Base-by-base conservation (phyloP, 2,113 vertebrate genomes). In the Pholis gunnellus region DNA sequence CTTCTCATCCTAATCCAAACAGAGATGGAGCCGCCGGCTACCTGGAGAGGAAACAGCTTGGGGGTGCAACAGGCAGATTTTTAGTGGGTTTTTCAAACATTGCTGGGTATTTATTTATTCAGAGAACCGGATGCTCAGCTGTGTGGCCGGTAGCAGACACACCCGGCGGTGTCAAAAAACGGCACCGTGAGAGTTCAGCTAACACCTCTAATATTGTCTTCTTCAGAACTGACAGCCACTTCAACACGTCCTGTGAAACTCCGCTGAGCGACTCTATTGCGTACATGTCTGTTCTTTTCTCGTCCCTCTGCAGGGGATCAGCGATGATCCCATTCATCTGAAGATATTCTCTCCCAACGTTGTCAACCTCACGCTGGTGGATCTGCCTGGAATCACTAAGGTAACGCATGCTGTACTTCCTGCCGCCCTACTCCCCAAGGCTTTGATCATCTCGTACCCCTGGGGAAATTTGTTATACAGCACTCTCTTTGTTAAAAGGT, bases 371-470 rank as follows among this genome's bases (percentile, higher is more conserved):
- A 99, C 98, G 3, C 96, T 99, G 87, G 98, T 99, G 93, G 98
- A 99, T 92, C 96, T 99, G 86, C 98, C 98, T 59, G 98, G 98
- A 91, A 98, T 99, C 93, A 99, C 98, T 67, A 99, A 99, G 97
- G 98, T 99, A 95, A 86, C 29, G 0, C 52, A 36, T 5, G 50
- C 82, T 40, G 2, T 6, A 40, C 74, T 56, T 57, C 27, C 38
- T 9, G 27, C 74, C 48, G 50, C 31, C 31, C 38, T 8, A 0
- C 42, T 68, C 65, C 52, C 9, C 0, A 14, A 50, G 52, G 38
- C 84, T 89, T 83, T 89, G 80, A 83, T 89, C 76, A 59, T 38
- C 10, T 9, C 31, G 0, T 9, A 22, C 42, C 17, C 25, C 63
- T 2, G 57, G 57, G 48, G 66, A 67, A 74, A 74, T 68, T 27